Conservation (phyloP, 2,797 vertebrate species). For the Acanthurus leucopareius region DNA sequence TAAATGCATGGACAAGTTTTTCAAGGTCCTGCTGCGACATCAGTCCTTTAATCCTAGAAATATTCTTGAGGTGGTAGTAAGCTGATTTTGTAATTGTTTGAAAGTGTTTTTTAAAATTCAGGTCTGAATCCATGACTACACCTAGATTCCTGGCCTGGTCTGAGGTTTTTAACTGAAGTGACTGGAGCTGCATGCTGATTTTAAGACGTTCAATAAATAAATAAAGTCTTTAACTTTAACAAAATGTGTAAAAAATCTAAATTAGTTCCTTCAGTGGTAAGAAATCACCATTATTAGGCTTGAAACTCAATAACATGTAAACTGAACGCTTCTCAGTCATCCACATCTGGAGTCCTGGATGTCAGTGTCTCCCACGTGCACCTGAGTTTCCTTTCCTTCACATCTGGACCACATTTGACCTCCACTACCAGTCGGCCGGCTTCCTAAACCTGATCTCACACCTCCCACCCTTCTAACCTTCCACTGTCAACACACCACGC, state of each 20-base stretch:
- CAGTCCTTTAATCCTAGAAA: no score
- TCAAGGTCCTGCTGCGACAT: no score
- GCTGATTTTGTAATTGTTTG: no score
- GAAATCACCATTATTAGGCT: neutral
- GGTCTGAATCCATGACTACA: no score
- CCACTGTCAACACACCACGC: conserved; percentile 69
- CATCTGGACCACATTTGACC: conserved; percentile 52
- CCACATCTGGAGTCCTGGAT: neutral
- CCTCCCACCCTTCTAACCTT: conserved; percentile 74
- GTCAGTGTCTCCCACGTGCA: neutral
- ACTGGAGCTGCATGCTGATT: no score
- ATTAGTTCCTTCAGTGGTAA: neutral
- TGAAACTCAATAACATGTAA: neutral
- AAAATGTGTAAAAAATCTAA: neutral
- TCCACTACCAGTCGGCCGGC: conserved; percentile 8
- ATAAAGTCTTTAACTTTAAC: neutral
- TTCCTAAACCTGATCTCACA: conserved; percentile 43
- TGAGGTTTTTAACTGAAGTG: no score
- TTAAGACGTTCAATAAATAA: no score
- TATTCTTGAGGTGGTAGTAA: no score
- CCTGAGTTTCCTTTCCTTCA: conserved; percentile 29
- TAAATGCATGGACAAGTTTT: no score
- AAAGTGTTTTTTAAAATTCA: no score
- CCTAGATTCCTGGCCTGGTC: no score
- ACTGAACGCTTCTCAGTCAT: neutral